Evolutionary conservation across 2,888 invertebrate species (phyloP).

Genomic region (Tetheella fluctuosa): DNA sequence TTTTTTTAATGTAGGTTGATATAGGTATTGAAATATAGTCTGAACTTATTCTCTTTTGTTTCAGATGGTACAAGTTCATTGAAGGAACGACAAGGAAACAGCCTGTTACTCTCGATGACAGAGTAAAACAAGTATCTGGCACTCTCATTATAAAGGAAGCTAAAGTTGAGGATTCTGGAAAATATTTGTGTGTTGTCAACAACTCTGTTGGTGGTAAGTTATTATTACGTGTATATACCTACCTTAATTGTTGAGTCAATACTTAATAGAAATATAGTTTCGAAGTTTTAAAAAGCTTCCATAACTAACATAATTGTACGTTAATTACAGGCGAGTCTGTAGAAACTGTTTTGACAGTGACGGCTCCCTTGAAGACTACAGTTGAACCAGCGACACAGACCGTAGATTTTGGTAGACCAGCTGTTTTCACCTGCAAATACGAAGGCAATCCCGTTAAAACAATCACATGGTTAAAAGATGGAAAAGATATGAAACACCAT

Average conservation of each 20-base stretch:
- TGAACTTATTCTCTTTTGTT: conserved; percentile 83
- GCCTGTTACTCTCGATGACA: conserved; percentile 94
- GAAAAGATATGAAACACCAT: conserved; percentile 92
- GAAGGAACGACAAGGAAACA: conserved; percentile 94
- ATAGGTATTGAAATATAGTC: conserved; percentile 19
- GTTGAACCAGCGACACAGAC: conserved; percentile 96
- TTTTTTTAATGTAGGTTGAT: background rate
- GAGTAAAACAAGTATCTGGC: conserved; percentile 96
- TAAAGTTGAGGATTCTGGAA: conserved; percentile 96
- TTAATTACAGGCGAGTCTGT: conserved; percentile 92
- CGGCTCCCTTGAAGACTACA: conserved; percentile 93
- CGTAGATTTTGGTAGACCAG: conserved; percentile 96
- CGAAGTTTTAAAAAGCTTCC: too few relatives aligned
- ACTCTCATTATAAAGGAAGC: conserved; percentile 96
- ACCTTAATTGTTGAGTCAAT: too few relatives aligned
- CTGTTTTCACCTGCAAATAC: conserved; percentile 95
- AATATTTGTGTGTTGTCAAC: conserved; percentile 96
- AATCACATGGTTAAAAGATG: conserved; percentile 96
- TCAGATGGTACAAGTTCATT: conserved; percentile 97
- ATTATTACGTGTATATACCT: background rate
- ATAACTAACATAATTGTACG: background rate
- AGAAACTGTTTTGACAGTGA: conserved; percentile 95
- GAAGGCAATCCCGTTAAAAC: conserved; percentile 96
- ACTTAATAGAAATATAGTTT: background rate
- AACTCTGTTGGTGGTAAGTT: conserved; percentile 93